Evolutionary conservation across 2,113 vertebrate genomes (phyloP).

Genomic region (Oostethus manadensis): DNA sequence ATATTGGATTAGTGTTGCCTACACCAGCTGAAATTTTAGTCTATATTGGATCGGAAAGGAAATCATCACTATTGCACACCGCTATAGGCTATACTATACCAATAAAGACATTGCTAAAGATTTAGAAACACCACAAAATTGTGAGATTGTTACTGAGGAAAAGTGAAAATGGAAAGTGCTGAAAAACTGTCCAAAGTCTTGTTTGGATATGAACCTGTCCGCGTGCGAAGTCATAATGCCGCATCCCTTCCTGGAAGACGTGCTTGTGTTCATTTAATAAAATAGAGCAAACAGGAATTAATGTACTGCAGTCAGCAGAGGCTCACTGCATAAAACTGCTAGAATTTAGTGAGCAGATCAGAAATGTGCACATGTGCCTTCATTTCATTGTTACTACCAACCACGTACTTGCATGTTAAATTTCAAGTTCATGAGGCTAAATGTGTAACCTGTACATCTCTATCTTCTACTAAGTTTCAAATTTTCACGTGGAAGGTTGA

Average conservation of each 20-base stretch:
- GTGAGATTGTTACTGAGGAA: no score
- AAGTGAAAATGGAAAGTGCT: no score
- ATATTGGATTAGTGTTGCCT: no score
- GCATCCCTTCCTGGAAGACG: conserved; percentile 35
- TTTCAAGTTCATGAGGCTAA: background rate
- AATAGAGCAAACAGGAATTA: conserved; percentile 18
- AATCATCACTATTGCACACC: no score
- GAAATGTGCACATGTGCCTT: background rate
- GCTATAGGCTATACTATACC: no score
- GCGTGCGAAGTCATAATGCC: conserved; percentile 30
- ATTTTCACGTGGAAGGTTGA: conserved; percentile 1
- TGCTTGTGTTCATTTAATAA: conserved; percentile 5
- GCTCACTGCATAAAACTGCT: background rate
- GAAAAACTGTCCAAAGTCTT: no score
- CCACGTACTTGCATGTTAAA: background rate
- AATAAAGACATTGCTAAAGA: no score
- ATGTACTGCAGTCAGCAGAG: background rate
- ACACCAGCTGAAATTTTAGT: no score
- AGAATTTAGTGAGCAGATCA: background rate
- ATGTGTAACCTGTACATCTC: background rate
- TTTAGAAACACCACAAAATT: no score
- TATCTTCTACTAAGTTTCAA: background rate
- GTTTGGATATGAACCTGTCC: background rate
- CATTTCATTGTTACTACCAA: background rate
- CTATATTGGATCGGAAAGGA: no score